Conservation (phyloP, 2,888 invertebrate genomes). For the Brachynemurus nebulosus region DNA sequence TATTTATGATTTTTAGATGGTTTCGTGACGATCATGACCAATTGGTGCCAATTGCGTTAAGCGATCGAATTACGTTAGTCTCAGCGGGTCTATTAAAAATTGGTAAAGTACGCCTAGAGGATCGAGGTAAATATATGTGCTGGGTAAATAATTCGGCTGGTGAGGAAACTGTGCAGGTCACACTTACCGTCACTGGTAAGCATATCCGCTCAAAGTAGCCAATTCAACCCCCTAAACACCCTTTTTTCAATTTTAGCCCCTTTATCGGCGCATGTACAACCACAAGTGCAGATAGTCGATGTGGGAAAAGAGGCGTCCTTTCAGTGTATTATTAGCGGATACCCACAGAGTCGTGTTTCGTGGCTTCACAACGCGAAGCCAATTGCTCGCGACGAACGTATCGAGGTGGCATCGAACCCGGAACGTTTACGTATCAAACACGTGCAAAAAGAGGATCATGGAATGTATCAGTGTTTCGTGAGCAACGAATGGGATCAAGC, state of each 20-base stretch:
- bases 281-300: conserved; percentile 65
- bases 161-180: conserved; percentile 62
- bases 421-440: conserved; percentile 35
- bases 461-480: conserved; percentile 86
- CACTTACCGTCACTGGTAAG: conserved; percentile 64
- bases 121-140: conserved; percentile 78
- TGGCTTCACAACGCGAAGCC: conserved; percentile 70
- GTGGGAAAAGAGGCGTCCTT: conserved; percentile 72
- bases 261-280: conserved; percentile 65
- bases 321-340: conserved; percentile 76
- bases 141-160: conserved; percentile 85
- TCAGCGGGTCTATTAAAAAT: conserved; percentile 53
- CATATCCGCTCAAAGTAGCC: too few species aligned
- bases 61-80: conserved; percentile 42
- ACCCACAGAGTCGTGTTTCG: conserved; percentile 63
- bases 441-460: conserved; percentile 68
- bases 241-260: conserved; percentile 39
- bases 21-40: conserved; percentile 60
- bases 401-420: conserved; percentile 37
- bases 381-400: conserved; percentile 42
- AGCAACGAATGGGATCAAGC: conserved; percentile 74
- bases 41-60: conserved; percentile 48
- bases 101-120: conserved; percentile 54
- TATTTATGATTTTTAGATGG: conserved; percentile 54
- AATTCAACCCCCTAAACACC: too few species aligned